Evolutionary conservation across 2,888 invertebrate genomes (phyloP).

Genomic region (Mythimna loreyi): DNA sequence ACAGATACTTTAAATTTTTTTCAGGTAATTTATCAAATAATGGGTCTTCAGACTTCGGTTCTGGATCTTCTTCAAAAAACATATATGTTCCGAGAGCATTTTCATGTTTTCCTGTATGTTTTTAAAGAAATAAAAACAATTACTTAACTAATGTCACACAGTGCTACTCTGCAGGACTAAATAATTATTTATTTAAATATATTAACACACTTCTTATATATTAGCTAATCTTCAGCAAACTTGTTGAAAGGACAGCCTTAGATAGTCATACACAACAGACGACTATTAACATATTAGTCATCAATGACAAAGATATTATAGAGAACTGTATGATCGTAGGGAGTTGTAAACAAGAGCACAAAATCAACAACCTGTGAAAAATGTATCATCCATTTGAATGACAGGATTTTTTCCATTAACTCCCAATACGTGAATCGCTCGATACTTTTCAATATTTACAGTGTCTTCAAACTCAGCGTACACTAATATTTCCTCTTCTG

Average conservation of each 20-base stretch:
- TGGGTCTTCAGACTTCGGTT: slow-evolving; percentile 84
- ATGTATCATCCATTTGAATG: slow-evolving; percentile 93
- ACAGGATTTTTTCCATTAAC: slow-evolving; percentile 92
- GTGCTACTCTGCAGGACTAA: not conserved
- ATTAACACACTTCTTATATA: not conserved
- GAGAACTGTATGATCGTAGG: not conserved
- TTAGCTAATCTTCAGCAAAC: not conserved
- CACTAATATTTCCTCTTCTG: slow-evolving; percentile 91
- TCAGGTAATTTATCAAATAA: slow-evolving; percentile 91
- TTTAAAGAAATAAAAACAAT: not conserved
- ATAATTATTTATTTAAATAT: not conserved
- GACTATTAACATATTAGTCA: not conserved
- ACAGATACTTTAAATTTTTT: slow-evolving; percentile 90
- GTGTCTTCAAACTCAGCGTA: slow-evolving; percentile 91
- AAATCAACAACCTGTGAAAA: slow-evolving; percentile 86
- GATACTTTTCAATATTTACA: slow-evolving; percentile 86
- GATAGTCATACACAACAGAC: no score
- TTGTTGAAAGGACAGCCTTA: not conserved
- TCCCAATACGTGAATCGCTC: slow-evolving; percentile 91
- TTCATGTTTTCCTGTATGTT: slow-evolving; percentile 91
- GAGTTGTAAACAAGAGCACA: not conserved
- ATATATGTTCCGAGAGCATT: slow-evolving; percentile 93
- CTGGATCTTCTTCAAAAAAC: slow-evolving; percentile 93
- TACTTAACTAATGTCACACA: not conserved
- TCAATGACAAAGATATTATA: not conserved